These are phyloP conservation scores for Ispidina lecontei DNA, from an alignment of 2,797 vertebrate genomes.

Conservation along the genomic window DNA sequence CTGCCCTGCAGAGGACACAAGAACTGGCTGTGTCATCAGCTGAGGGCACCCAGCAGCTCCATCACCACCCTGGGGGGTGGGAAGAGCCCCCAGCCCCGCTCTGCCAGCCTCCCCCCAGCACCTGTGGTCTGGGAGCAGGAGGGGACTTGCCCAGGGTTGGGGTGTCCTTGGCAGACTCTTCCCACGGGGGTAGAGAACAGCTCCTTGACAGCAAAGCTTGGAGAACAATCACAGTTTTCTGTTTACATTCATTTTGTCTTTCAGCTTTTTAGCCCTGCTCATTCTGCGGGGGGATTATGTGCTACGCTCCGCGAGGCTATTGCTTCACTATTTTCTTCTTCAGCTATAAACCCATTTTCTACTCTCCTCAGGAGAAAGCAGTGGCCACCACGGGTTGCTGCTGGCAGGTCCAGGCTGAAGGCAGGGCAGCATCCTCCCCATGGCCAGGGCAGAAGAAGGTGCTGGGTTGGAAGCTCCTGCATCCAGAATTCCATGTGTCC, in stretches of 20 bases:
- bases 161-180: not conserved
- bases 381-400: not conserved
- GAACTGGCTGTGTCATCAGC: not conserved
- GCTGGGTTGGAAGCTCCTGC: not conserved
- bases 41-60: not conserved
- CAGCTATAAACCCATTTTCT: constrained; percentile 5
- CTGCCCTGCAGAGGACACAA: not conserved
- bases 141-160: rapidly evolving
- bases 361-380: not conserved
- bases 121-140: rapidly evolving
- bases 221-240: not conserved
- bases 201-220: not conserved
- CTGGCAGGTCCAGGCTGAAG: not conserved
- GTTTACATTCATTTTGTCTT: constrained; percentile 4
- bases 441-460: not conserved
- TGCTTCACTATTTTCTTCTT: constrained; percentile 10
- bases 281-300: not conserved
- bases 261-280: constrained; percentile 19
- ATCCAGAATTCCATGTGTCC: not conserved
- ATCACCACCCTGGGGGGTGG: too few species aligned
- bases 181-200: not conserved
- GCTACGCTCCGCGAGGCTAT: not conserved
- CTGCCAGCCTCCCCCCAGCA: not conserved
- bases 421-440: not conserved
- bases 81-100: rapidly evolving